These are phyloP conservation scores for Pomatorhinus ruficollis DNA, from an alignment of 2,113 vertebrate species.

Conservation along the genomic window DNA sequence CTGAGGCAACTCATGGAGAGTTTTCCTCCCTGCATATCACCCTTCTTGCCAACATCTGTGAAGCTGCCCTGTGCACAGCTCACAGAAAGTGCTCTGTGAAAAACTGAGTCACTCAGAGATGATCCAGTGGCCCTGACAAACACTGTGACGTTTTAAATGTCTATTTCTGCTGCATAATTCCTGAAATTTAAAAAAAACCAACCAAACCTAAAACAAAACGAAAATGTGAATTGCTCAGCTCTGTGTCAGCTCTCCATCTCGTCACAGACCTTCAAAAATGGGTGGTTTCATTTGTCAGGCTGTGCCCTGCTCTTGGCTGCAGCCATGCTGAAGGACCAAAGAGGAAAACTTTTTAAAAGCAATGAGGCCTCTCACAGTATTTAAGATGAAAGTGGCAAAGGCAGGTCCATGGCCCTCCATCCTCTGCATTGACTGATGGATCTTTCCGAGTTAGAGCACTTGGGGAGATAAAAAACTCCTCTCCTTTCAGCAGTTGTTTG, in stretches of 20 bases:
- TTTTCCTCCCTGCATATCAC: neutral
- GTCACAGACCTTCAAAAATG: neutral
- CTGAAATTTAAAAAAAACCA: neutral
- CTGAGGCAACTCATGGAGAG: rapidly evolving
- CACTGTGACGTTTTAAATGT: neutral
- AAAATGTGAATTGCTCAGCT: neutral
- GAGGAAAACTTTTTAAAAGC: neutral
- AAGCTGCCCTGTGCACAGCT: neutral
- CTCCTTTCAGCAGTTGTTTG: neutral
- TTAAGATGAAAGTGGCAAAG: neutral
- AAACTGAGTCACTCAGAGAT: neutral
- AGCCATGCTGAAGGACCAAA: neutral
- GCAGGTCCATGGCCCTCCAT: rapidly evolving
- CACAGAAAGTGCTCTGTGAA: neutral
- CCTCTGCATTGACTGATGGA: neutral
- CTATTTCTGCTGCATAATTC: neutral
- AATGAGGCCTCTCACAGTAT: neutral
- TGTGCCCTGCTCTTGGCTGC: neutral
- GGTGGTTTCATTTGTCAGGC: neutral
- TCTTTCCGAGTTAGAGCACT: neutral
- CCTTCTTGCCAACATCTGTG: neutral
- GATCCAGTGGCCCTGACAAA: neutral
- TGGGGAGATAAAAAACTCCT: neutral
- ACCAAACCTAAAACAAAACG: too few species aligned
- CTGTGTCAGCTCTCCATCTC: neutral